Evolutionary conservation across 2,888 invertebrate species (phyloP), one percentile per base, ranked within the genome.

Genomic region (Agonum fuliginosum): DNA sequence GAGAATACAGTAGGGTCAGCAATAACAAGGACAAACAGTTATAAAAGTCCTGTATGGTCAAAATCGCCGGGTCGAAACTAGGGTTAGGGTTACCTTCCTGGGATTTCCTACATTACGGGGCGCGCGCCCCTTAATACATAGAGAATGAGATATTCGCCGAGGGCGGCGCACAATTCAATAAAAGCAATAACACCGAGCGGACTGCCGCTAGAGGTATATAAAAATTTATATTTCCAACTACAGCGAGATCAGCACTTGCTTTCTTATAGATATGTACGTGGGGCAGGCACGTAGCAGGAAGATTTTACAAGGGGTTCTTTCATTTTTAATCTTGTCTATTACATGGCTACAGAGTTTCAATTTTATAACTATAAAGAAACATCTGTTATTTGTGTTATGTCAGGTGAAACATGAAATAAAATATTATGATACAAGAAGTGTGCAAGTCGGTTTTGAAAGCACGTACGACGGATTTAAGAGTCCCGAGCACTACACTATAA

Each of bases 101-200:
- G 8, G 8, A 30, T 8, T 30, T 30, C 30, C 14, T 17, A 62
- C 58, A 27, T 62, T 62, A 62, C 30, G 30, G 27, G 17, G 30
- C 14, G 30, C 27, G 58, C 30, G 41, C 41, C 67, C 41, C 41
- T 67, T 67, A 41, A 67, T 67, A 67, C 67, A 67, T 67, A 67
- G 41, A 37, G 41, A 67, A 67, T 41, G 20, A 67, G 41, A 67
- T 27, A 67, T 41, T 17, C 67, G 37, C 67, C 8, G 14, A 12
- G 22, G 67, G n/a, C n/a, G 67, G 41, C 54, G 67, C 67, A 22
- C 67, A 67, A 67, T 67, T 67, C 67, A 67, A 67, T 67, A 67
- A 67, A 67, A 67, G 67, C 67, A 67, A 67, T 67, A 67, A 67
- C 19, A 67, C 5, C 67, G 41, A 67, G 41, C 67, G 12, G 58